These are phyloP conservation scores for Spodoptera picta DNA, from an alignment of 2,888 invertebrate species.

Conservation along the genomic window DNA sequence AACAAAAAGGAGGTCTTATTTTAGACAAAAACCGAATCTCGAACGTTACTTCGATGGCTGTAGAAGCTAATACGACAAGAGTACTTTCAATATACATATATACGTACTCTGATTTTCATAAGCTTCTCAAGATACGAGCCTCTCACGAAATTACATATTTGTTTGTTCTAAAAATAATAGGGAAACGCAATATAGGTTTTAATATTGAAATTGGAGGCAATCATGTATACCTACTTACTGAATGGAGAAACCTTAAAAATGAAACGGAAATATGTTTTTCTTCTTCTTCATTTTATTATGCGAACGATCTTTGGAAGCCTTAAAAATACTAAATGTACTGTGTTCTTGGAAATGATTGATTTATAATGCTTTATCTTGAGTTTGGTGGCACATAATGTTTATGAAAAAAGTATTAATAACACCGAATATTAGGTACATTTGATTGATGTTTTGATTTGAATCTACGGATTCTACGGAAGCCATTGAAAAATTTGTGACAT, in stretches of 20 bases:
- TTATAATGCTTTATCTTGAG: not conserved
- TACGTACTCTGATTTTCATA: constrained; percentile 21
- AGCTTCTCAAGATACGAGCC: constrained; percentile 1
- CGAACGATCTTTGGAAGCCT: constrained; percentile 9
- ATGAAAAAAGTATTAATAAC: too few species aligned
- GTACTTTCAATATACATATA: not conserved
- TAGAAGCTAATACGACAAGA: not conserved
- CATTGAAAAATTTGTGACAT: too few species aligned
- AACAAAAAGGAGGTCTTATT: not conserved
- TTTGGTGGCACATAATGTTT: not conserved
- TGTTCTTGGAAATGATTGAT: constrained; percentile 18
- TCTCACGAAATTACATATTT: constrained; percentile 2
- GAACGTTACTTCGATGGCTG: not conserved
- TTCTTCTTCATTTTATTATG: constrained; percentile 13
- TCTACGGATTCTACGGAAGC: too few species aligned
- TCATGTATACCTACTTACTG: constrained; percentile 3
- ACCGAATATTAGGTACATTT: too few species aligned
- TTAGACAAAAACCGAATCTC: not conserved
- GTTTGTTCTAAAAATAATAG: constrained; percentile 8
- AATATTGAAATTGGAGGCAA: constrained; percentile 21
- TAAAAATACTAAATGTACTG: constrained; percentile 14
- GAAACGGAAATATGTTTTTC: not conserved
- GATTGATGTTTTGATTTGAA: not conserved
- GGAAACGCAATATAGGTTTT: constrained; percentile 16
- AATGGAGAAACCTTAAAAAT: constrained; percentile 38